Conservation (phyloP, 2,797 vertebrate species). For the Morus bassanus region DNA sequence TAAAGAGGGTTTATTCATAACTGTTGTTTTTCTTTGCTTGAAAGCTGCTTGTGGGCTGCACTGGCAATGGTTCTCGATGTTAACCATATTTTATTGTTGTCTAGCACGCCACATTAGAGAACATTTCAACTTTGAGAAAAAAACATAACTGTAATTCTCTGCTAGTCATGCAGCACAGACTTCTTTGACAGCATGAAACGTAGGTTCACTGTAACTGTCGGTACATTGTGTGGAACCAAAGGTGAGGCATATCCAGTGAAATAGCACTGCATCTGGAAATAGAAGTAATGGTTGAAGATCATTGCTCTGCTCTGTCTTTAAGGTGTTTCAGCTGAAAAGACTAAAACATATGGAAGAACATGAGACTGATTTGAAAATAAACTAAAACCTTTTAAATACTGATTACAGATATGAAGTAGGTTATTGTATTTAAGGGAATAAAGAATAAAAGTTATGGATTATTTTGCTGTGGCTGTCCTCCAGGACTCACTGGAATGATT, state of each 20-base stretch:
- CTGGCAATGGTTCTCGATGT: slow-evolving; percentile 40
- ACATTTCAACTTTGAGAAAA: slow-evolving; percentile 52
- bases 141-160: slow-evolving; percentile 49
- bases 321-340: not conserved
- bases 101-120: slow-evolving; percentile 38
- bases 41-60: slow-evolving; percentile 28
- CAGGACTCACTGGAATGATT: not conserved
- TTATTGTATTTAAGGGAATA: not conserved
- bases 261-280: not conserved
- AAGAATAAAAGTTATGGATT: not conserved
- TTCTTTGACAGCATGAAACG: slow-evolving; percentile 43
- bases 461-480: not conserved
- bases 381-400: not conserved
- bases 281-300: not conserved
- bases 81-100: slow-evolving; percentile 47
- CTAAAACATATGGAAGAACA: not conserved
- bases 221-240: slow-evolving; percentile 28
- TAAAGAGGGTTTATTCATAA: slow-evolving; percentile 2
- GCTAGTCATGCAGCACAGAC: slow-evolving; percentile 20
- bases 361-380: not conserved
- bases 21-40: slow-evolving; percentile 38
- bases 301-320: not conserved
- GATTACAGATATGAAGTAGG: not conserved
- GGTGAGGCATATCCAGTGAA: not conserved
- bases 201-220: not conserved